A percentile compares a stretch with the other conserved stretches of the same genome.
These are phyloP conservation scores for Poecile atricapillus DNA, from an alignment of 2,113 vertebrate species.

Conservation along the genomic window DNA sequence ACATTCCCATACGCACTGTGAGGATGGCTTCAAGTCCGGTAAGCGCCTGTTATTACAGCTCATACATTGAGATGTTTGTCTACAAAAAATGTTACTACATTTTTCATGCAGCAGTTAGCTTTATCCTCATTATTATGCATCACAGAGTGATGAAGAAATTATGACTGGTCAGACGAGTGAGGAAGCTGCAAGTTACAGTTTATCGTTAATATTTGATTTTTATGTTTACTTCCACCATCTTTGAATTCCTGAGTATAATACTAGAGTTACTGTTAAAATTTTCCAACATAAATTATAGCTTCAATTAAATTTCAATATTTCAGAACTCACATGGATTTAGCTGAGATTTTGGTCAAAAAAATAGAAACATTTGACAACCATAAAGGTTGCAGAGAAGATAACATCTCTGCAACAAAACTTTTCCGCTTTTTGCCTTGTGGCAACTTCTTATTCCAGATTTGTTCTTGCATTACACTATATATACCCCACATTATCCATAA, in stretches of 20 bases:
- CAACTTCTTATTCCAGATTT: background rate
- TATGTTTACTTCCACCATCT: slow-evolving; percentile 34
- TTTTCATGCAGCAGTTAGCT: slow-evolving; percentile 51
- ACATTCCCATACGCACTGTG: rapidly evolving
- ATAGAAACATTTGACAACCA: background rate
- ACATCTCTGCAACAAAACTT: background rate
- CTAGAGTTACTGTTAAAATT: slow-evolving; percentile 32
- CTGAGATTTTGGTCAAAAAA: background rate
- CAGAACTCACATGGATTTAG: background rate
- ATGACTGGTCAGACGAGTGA: slow-evolving; percentile 11
- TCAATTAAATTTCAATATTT: background rate
- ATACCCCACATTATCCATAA: background rate
- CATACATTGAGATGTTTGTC: background rate
- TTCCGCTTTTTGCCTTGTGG: background rate
- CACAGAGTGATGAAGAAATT: background rate
- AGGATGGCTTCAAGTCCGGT: background rate
- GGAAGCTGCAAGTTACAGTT: slow-evolving; percentile 44
- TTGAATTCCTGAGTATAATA: slow-evolving; percentile 67
- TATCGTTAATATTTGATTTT: slow-evolving; percentile 4
- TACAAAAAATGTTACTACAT: background rate
- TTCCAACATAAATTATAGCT: background rate
- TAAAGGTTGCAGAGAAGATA: background rate
- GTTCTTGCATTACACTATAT: background rate
- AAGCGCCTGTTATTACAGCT: background rate
- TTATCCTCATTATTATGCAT: background rate